A percentile compares a stretch with the other conserved stretches of the same genome.
Evolutionary conservation across 2,888 invertebrate species (phyloP).

Genomic region (Lasioglossum lativentre): DNA sequence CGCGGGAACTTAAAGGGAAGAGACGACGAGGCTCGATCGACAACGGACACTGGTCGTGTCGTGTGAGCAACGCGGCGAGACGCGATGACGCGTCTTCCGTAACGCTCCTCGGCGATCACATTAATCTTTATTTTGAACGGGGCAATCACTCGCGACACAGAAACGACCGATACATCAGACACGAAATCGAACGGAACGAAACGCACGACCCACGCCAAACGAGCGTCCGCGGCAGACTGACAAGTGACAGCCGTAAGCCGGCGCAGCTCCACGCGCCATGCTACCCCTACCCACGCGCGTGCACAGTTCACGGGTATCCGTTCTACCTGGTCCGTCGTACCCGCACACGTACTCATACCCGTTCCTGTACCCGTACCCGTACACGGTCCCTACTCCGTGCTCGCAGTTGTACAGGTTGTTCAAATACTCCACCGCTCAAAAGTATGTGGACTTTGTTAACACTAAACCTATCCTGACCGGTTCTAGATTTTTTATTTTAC

Average conservation of each 20-base stretch:
- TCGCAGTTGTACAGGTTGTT: neutral
- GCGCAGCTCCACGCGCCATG: slow-evolving; percentile 72
- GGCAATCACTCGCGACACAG: slow-evolving; percentile 26
- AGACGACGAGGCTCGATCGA: neutral
- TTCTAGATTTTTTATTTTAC: too few relatives aligned
- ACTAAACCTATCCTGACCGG: too few relatives aligned
- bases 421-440: neutral
- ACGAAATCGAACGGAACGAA: neutral
- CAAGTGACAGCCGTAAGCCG: slow-evolving; percentile 77
- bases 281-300: slow-evolving; percentile 55
- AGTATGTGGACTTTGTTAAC: neutral
- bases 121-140: slow-evolving; percentile 58
- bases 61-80: slow-evolving; percentile 46
- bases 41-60: neutral
- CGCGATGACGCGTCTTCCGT: slow-evolving; percentile 64
- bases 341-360: neutral
- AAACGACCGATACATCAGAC: neutral
- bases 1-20: slow-evolving; percentile 28
- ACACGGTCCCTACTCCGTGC: neutral
- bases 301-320: slow-evolving; percentile 50
- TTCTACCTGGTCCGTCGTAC: slow-evolving; percentile 18
- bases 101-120: slow-evolving; percentile 60
- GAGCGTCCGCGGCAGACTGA: slow-evolving; percentile 79
- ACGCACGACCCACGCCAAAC: slow-evolving; percentile 59
- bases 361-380: neutral